Evolutionary conservation across 1,140 invertebrate genomes (phyloP), one percentile per base, ranked within the genome.

Genomic region (Aphis gossypii): DNA sequence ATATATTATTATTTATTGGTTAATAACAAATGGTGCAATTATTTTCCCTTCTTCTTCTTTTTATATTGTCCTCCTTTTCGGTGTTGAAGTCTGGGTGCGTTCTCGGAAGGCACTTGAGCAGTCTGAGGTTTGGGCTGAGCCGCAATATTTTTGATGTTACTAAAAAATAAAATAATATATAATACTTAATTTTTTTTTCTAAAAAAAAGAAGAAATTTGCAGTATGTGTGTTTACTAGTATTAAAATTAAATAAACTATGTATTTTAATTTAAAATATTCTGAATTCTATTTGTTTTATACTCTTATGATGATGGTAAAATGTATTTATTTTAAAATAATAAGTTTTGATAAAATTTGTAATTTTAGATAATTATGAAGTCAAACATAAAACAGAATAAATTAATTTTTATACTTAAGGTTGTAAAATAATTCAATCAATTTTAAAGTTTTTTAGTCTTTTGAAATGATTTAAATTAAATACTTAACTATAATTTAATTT

Each of bases 61-160:
- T 96, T 96, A 25, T 96, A 96, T 93, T 96, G 96, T 41, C 96
- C 96, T 41, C 96, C 96, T 94, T 97, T 96, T 51, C 96, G 95
- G 94, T 96, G 96, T 94, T 96, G 96, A 89, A 96, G 96, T 54
- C 96, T 95, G 86, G 95, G 96, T 5, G 96, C 96, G 38, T 95
- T 94, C 18, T 95, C 94, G 94, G 96, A 95, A 7, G 96, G 95
- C 18, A 96, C 95, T 95, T 96, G 96, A 93, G 96, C 95, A 90
- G 95, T 95, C 25, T 95, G 95, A 87, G 96, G 96, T 94, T 96
- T 96, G 3, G 95, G 95, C 93, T 96, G 94, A 48, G 95, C 95
- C 60, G 96, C 95, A 95, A 96, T 97, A 94, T 97, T 97, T 21
- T 96, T 97, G 94, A 97, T 97, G 94, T 97, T 97, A 94, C 97